Evolutionary conservation across 1,140 invertebrate species (phyloP).

Genomic region (Lanistes nyassanus): DNA sequence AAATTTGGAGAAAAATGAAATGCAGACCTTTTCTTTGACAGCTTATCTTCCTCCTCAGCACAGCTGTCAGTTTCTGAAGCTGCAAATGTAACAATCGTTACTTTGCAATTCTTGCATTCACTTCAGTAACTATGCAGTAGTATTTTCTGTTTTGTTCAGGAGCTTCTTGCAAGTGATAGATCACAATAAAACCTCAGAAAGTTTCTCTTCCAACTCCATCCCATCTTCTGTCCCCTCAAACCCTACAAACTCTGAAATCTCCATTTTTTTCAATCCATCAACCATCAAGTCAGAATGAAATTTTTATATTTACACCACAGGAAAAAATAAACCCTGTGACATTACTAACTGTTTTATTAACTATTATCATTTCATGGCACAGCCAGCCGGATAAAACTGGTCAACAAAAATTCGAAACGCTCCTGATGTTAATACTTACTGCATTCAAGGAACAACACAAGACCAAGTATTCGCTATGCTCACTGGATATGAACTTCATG

Average conservation of each 20-base stretch:
- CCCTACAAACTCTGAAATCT: not conserved
- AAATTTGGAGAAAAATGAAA: not conserved
- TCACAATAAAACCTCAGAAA: no score
- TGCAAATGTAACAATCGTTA: not conserved
- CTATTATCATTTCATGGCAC: no score
- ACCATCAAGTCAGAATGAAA: no score
- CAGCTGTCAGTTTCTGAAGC: not conserved
- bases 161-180: not conserved
- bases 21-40: not conserved
- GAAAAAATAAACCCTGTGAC: no score
- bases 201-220: no score
- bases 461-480: not conserved
- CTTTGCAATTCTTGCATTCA: not conserved
- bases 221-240: not conserved
- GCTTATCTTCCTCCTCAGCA: not conserved
- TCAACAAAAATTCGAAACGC: no score
- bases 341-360: no score
- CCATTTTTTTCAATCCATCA: no score
- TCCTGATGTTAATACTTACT: no score
- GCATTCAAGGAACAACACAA: no score
- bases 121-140: not conserved
- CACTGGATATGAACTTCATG: not conserved
- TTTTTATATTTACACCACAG: no score
- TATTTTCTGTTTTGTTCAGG: not conserved
- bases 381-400: no score